A percentile compares a stretch with the other conserved stretches of the same genome.
These are phyloP conservation scores for Oconnorella tubifera DNA, from an alignment of 2,888 invertebrate genomes.

Conservation along the genomic window DNA sequence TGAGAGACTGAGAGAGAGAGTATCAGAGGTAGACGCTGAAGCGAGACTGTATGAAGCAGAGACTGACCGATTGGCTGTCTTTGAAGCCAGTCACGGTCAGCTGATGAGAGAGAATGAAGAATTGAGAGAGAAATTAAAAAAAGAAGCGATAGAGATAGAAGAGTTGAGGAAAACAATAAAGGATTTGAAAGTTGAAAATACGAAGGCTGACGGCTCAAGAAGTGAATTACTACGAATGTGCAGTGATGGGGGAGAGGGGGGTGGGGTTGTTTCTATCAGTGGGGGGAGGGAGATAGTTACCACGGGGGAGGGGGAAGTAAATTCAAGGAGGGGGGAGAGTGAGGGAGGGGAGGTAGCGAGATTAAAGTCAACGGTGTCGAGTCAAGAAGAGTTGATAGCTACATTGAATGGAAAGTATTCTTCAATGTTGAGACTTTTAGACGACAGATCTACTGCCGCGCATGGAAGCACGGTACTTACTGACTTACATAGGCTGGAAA, in stretches of 20 bases:
- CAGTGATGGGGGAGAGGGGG: neutral
- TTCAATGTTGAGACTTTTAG: slow-evolving; percentile 46
- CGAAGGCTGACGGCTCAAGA: neutral
- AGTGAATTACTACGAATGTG: slow-evolving; percentile 11
- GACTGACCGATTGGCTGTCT: slow-evolving; percentile 21
- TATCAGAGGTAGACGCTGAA: slow-evolving; percentile 12
- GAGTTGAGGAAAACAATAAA: neutral
- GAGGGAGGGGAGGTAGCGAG: neutral
- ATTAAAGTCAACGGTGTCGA: slow-evolving; percentile 39
- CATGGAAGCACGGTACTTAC: slow-evolving; percentile 40
- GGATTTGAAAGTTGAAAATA: neutral
- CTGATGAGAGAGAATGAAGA: slow-evolving; percentile 17
- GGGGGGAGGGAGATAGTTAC: neutral
- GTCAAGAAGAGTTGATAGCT: slow-evolving; percentile 47
- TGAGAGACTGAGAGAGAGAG: slow-evolving; percentile 2
- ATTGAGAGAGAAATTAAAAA: neutral
- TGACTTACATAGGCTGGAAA: slow-evolving; percentile 45
- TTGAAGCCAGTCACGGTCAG: slow-evolving; percentile 38
- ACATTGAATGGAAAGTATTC: slow-evolving; percentile 48
- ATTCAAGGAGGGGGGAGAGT: neutral
- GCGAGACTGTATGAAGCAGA: slow-evolving; percentile 20
- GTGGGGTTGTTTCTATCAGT: neutral
- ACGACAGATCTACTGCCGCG: slow-evolving; percentile 40
- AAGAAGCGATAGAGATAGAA: neutral
- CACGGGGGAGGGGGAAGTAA: no score